Evolutionary conservation across 2,888 invertebrate species (phyloP), one percentile per base, ranked within the genome.

Genomic region (Micropterix aruncella): DNA sequence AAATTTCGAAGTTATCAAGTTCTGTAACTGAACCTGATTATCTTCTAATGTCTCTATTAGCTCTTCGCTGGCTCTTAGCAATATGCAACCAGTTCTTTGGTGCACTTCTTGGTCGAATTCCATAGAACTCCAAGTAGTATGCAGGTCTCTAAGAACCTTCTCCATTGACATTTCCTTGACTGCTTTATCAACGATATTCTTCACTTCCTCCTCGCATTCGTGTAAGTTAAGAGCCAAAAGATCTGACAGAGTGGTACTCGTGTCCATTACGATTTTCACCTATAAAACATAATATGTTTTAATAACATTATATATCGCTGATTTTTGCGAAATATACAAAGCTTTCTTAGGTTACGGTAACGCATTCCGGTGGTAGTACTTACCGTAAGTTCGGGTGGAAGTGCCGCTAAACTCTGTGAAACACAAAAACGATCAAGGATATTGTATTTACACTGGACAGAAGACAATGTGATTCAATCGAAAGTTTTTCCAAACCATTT

Each of bases 141-240:
- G 82, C 46, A 96, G 65, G 56, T 96, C 95, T 52, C 88, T 79
- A 42, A 96, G 72, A 44, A 87, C 84, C 61, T 94, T 95, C 63
- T 96, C 96, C 94, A 96, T 96, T 2, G 92, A 90, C 90, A 94
- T 93, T 70, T 96, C 96, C 66, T 96, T 96, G 0, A 94, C 93
- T 0, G 96, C 94, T 68, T 95, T 95, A 62, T 96, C 96, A 5
- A 96, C 96, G 55, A 96, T 95, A 61, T 91, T 92, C 58, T 93
- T 90, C 0, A 93, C 95, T 63, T 96, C 95, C 61, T 96, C 96
- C 63, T 96, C 96, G 62, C 91, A 95, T 63, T 94, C 91, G 62
- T 96, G 96, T 7, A 96, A 74, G 64, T 94, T 94, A 41, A 96
- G 66, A 3, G 88, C 88, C 50, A 96, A 69, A 16, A 96, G 72